phyloP scores from a whole-genome alignment of 2,888 invertebrate species.

The Eupithecia centaureata region DNA sequence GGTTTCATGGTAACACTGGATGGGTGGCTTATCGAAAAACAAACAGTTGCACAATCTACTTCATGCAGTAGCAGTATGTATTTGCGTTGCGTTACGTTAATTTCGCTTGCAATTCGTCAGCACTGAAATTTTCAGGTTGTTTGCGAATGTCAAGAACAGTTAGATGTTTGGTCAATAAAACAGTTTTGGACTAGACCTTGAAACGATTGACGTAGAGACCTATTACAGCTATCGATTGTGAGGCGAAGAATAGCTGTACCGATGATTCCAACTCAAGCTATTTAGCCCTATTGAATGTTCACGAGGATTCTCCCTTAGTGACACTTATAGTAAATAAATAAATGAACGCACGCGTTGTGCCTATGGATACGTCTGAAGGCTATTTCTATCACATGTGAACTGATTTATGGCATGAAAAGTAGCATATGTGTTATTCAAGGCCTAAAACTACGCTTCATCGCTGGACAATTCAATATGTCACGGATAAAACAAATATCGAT shows the following conservation, averaged over 20 bases:
- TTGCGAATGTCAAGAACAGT: conserved; percentile 3
- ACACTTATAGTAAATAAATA: no score
- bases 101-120: neutral
- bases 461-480: neutral
- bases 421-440: no score
- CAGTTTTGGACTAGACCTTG: conserved; percentile 6
- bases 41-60: conserved; percentile 6
- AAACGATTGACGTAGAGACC: neutral
- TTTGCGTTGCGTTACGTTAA: neutral
- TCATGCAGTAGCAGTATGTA: neutral
- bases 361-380: no score
- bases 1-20: conserved; percentile 1
- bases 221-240: neutral
- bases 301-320: neutral
- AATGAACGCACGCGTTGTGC: no score
- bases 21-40: neutral
- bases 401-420: no score
- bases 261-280: neutral
- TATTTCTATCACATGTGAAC: no score
- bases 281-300: neutral
- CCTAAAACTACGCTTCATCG: no score
- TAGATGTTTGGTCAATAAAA: conserved; percentile 2
- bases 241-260: neutral
- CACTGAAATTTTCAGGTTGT: neutral
- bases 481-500: neutral